These are phyloP conservation scores for Plotosus lineatus DNA, from an alignment of 2,113 vertebrate species.

Conservation along the genomic window DNA sequence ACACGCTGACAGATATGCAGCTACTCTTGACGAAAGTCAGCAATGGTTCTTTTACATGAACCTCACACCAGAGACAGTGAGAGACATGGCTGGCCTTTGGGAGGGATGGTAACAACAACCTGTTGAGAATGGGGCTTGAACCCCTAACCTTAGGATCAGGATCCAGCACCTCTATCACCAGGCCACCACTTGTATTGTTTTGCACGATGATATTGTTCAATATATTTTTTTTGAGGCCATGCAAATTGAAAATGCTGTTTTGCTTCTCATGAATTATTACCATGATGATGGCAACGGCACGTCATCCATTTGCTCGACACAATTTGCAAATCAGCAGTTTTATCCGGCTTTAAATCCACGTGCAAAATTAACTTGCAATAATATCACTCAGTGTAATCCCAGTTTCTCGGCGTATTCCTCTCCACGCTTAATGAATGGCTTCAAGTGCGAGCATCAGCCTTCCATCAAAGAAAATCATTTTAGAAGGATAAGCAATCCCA, in stretches of 20 bases:
- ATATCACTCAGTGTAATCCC: slow-evolving; percentile 11
- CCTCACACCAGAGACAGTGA: too few species aligned
- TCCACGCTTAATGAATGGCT: slow-evolving; percentile 41
- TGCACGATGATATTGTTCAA: neutral
- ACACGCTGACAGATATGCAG: too few species aligned
- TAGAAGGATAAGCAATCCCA: slow-evolving; percentile 37
- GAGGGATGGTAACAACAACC: too few species aligned
- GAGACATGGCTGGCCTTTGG: too few species aligned
- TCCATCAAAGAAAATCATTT: slow-evolving; percentile 45
- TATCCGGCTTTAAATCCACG: slow-evolving; percentile 32
- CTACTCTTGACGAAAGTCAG: too few species aligned
- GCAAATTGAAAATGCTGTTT: neutral
- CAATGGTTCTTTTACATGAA: too few species aligned
- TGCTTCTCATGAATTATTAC: slow-evolving; percentile 13
- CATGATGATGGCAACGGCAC: slow-evolving; percentile 18
- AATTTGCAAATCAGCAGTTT: slow-evolving; percentile 41
- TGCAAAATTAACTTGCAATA: slow-evolving; percentile 31
- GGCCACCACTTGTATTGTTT: slow-evolving; percentile 13
- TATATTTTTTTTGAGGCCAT: neutral
- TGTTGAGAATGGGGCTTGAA: too few species aligned
- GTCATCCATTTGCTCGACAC: slow-evolving; percentile 35
- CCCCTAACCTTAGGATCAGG: too few species aligned
- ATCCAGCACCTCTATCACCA: too few species aligned
- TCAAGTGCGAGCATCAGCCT: slow-evolving; percentile 46
- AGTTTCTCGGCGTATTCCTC: slow-evolving; percentile 24